Base-by-base conservation (phyloP, 2,797 vertebrate species). In the Philypnodon macrostomus region DNA sequence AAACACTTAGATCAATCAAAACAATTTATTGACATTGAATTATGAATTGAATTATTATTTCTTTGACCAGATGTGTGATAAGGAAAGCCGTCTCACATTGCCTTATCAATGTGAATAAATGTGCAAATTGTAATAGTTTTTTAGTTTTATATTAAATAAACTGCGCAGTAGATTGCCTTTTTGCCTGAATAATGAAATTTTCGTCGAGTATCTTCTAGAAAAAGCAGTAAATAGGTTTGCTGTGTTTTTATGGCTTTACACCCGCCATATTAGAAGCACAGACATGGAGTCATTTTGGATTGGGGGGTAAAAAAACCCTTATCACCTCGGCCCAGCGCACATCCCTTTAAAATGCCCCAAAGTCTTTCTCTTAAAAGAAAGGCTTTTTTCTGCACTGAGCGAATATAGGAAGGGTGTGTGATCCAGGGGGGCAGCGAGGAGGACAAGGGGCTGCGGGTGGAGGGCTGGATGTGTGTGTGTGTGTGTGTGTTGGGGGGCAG, bases 181-280 rank as follows among this genome's bases (percentile, higher is more conserved):
- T 57, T 63, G 38, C 19, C n/a, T 49, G 26, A 4, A 59, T 41
- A 54, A 15, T 50, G 31, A 24, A 15, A 47, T n/a, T 55, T 52
- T 21, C 46, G 15, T 52, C 8, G 34, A 50, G 46, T 13, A 30
- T 58, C 37, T 69, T 49, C 21, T 31, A 47, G 38, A 53, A 78
- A 77, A 70, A 55, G 65, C 63, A 79, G 79, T 65, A 83, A 74
- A 80, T 75, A 70, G 70, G 61, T 66, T 77, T 61, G 58, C 70
- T 70, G 57, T 60, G 53, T 65, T 74, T 74, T 81, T 70, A 73
- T 79, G 53, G 75, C 83, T 72, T 77, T 83, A 78, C 81, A 82
- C 76, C 82, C 87, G 87, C 88, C 87, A 90, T 90, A 85, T 90
- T 90, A 89, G 79, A 87, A 88, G 72, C 79, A 69, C 80, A 85